Evolutionary conservation across 2,797 vertebrate genomes (phyloP).

Genomic region (Falco naumanni): DNA sequence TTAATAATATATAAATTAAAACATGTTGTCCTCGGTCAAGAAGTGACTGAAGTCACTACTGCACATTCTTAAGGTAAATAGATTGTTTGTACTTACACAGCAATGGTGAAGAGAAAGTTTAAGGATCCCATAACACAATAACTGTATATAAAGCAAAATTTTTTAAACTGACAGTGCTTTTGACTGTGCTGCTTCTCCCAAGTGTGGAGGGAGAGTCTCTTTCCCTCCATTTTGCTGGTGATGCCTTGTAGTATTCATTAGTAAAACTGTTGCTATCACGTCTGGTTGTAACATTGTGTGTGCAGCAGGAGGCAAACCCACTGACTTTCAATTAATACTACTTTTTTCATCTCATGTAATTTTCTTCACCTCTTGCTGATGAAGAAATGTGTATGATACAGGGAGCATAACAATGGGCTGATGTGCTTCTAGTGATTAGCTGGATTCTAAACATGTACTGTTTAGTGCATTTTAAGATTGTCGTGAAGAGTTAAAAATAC

Average conservation of each 20-base stretch:
- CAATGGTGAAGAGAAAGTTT: too few species aligned
- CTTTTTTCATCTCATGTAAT: not conserved
- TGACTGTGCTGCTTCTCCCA: not conserved
- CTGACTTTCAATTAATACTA: not conserved
- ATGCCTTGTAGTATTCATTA: not conserved
- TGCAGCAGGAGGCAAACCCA: not conserved
- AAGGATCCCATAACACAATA: fast-evolving
- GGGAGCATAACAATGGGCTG: not conserved
- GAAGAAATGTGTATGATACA: not conserved
- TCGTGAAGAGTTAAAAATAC: not conserved
- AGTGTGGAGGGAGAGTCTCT: too few species aligned
- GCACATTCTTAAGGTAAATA: not conserved
- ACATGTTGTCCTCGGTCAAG: fast-evolving
- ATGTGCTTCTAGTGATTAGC: not conserved
- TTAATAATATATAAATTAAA: not conserved
- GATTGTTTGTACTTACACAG: not conserved
- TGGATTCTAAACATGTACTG: fast-evolving
- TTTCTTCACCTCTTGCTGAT: not conserved
- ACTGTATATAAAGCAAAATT: not conserved
- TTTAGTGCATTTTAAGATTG: not conserved
- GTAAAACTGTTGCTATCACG: not conserved
- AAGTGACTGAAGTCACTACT: not conserved
- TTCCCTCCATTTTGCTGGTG: not conserved
- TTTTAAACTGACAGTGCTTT: not conserved
- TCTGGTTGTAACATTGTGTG: not conserved